Conservation (phyloP, 2,113 vertebrate species). For the Alces alces region DNA sequence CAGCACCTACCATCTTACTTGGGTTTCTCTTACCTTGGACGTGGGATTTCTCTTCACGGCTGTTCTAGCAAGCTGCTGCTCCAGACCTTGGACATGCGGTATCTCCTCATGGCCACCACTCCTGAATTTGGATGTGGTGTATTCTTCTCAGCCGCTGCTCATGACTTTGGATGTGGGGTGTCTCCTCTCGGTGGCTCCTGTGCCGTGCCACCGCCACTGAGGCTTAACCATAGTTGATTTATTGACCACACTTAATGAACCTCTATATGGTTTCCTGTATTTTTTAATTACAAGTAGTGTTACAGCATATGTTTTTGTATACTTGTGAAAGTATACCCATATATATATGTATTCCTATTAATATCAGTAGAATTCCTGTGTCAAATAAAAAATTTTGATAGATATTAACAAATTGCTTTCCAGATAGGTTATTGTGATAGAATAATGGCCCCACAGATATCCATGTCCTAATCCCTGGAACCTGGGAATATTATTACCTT, state of each 20-base stretch:
- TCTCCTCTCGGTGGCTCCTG: neutral
- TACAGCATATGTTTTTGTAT: neutral
- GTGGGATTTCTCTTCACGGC: neutral
- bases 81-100: neutral
- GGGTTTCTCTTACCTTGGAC: neutral
- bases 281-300: neutral
- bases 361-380: neutral
- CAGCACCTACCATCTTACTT: neutral
- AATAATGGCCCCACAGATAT: neutral
- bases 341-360: neutral
- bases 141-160: neutral
- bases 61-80: neutral
- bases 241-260: neutral
- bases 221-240: neutral
- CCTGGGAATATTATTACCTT: neutral
- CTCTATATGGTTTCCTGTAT: neutral
- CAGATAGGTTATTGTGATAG: neutral
- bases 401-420: neutral
- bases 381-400: neutral
- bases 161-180: neutral
- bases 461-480: neutral
- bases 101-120: neutral
- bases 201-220: rapidly evolving
- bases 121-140: neutral
- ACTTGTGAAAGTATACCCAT: neutral